A percentile compares a stretch with the other conserved stretches of the same genome.
Evolutionary conservation across 2,888 invertebrate genomes (phyloP).

Genomic region (Sthenelais limicola): DNA sequence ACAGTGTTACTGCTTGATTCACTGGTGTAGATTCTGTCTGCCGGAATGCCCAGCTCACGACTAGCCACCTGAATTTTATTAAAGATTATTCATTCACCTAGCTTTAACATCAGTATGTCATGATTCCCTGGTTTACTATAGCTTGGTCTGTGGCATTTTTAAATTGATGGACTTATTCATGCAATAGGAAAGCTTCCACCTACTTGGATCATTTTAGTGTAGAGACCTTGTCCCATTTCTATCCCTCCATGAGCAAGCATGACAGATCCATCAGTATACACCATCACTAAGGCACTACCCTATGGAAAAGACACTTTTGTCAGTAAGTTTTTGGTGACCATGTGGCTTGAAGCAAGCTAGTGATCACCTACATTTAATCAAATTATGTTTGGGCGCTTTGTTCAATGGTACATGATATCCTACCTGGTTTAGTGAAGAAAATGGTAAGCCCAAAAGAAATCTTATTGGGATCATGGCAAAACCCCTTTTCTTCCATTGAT

Average conservation of each 20-base stretch:
- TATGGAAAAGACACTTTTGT: background rate
- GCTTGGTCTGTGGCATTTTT: background rate
- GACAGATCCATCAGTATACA: constrained; percentile 76
- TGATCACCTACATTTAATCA: background rate
- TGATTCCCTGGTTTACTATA: no score
- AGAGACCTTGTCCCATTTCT: constrained; percentile 83
- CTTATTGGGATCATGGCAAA: constrained; percentile 78
- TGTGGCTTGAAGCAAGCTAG: no score
- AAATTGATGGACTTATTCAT: background rate
- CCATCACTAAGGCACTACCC: constrained; percentile 61
- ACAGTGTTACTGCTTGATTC: constrained; percentile 67
- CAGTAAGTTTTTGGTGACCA: background rate
- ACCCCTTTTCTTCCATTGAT: constrained; percentile 86
- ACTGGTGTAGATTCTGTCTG: constrained; percentile 61
- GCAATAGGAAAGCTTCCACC: no score
- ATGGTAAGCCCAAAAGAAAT: constrained; percentile 76
- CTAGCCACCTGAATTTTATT: constrained; percentile 71
- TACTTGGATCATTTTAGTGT: constrained; percentile 78
- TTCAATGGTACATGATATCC: background rate
- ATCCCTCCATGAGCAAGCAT: constrained; percentile 78
- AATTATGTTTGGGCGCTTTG: background rate
- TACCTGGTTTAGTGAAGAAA: background rate
- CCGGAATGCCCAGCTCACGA: constrained; percentile 60
- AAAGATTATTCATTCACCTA: no score
- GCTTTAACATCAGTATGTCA: no score